These are phyloP conservation scores for Philotrypesis tridentata DNA, from an alignment of 1,140 invertebrate genomes.

Conservation along the genomic window DNA sequence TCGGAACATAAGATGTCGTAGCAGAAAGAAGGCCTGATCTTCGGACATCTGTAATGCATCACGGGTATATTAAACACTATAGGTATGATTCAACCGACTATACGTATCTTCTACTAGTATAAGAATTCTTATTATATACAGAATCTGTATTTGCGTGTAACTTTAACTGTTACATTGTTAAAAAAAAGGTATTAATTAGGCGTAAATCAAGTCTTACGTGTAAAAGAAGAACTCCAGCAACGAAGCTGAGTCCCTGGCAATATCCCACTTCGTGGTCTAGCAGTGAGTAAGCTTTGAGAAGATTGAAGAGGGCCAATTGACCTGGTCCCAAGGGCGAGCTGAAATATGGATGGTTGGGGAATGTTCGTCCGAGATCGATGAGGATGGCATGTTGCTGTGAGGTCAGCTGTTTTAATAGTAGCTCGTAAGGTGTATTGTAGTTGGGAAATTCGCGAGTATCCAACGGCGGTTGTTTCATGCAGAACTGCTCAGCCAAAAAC, in stretches of 20 bases:
- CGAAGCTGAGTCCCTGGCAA: slow-evolving; percentile 96
- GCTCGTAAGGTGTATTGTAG: slow-evolving; percentile 86
- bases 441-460: slow-evolving; percentile 81
- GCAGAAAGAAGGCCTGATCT: slow-evolving; percentile 88
- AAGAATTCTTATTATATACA: too few relatives aligned
- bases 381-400: slow-evolving; percentile 96
- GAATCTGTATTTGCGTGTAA: too few relatives aligned
- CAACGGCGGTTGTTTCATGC: slow-evolving; percentile 80
- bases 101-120: too few relatives aligned
- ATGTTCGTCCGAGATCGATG: slow-evolving; percentile 94
- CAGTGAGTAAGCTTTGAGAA: slow-evolving; percentile 96
- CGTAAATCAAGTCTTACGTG: slow-evolving; percentile 81
- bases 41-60: slow-evolving; percentile 98
- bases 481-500: slow-evolving; percentile 88
- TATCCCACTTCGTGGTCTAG: slow-evolving; percentile 96
- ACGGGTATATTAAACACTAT: too few relatives aligned
- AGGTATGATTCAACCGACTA: slow-evolving; percentile 14
- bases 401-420: slow-evolving; percentile 89
- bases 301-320: slow-evolving; percentile 93
- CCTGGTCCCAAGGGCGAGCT: slow-evolving; percentile 89
- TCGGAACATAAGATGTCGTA: slow-evolving; percentile 93
- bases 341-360: slow-evolving; percentile 95
- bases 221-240: slow-evolving; percentile 92
- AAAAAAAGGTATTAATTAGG: neutral
- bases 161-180: neutral